Conservation (phyloP, 2,797 vertebrate genomes). For the Epinephelus awoara region DNA sequence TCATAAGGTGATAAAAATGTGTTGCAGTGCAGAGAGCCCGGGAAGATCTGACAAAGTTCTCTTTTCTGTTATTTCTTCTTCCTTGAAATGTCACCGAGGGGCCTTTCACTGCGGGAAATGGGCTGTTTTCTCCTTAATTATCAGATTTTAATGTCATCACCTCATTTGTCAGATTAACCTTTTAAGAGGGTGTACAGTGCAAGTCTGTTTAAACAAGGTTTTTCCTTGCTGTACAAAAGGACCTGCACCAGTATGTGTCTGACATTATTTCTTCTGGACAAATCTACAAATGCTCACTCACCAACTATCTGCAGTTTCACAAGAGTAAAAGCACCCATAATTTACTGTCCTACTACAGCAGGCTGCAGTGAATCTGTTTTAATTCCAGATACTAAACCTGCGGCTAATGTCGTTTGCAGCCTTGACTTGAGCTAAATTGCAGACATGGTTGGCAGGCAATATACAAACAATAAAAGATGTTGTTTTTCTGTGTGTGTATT, state of each 20-base stretch:
- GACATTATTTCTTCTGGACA: slow-evolving; percentile 48
- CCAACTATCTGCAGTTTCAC: slow-evolving; percentile 38
- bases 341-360: slow-evolving; percentile 25
- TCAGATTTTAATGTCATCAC: slow-evolving; percentile 49
- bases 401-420: slow-evolving; percentile 31
- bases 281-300: slow-evolving; percentile 45
- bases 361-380: slow-evolving; percentile 37
- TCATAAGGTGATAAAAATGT: slow-evolving; percentile 52
- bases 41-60: slow-evolving; percentile 31
- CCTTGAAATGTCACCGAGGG: slow-evolving; percentile 18
- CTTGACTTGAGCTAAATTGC: slow-evolving; percentile 38
- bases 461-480: slow-evolving; percentile 25
- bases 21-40: neutral
- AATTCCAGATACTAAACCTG: slow-evolving; percentile 45
- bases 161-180: slow-evolving; percentile 63
- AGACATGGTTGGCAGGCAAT: slow-evolving; percentile 18
- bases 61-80: slow-evolving; percentile 20
- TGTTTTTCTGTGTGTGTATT: slow-evolving; percentile 34
- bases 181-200: slow-evolving; percentile 38
- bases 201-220: slow-evolving; percentile 22
- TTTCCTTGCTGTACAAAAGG: slow-evolving; percentile 15
- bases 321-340: slow-evolving; percentile 42
- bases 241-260: slow-evolving; percentile 18
- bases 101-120: slow-evolving; percentile 21
- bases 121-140: slow-evolving; percentile 40